Percentiles rank a stretch among this genome's conserved stretches.
These are phyloP conservation scores for Mythimna impura DNA, from an alignment of 2,888 invertebrate species.

Conservation along the genomic window DNA sequence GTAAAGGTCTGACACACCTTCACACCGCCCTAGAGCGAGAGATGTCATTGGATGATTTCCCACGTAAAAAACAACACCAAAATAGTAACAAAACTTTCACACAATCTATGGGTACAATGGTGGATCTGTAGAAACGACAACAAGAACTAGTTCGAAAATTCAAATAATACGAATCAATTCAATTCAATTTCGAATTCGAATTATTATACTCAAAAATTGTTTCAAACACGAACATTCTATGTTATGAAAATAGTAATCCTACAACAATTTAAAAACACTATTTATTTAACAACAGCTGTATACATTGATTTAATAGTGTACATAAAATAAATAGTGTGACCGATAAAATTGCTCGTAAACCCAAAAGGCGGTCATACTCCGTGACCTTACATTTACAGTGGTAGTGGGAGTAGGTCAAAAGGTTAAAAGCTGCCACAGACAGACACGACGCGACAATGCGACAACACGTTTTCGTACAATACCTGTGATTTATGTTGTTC, in stretches of 20 bases:
- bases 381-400: conserved; percentile 19
- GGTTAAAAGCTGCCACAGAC: background rate
- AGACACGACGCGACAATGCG: background rate
- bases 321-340: conserved; percentile 43
- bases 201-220: background rate
- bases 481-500: too few species aligned
- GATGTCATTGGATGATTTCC: too few species aligned
- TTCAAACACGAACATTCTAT: background rate
- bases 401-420: background rate
- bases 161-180: too few species aligned
- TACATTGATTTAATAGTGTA: conserved; percentile 8
- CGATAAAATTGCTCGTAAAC: conserved; percentile 30
- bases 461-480: background rate
- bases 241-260: background rate
- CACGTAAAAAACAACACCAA: too few species aligned
- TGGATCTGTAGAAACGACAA: too few species aligned
- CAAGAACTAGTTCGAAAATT: background rate
- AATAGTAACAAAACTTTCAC: too few species aligned
- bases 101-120: too few species aligned
- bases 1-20: too few species aligned
- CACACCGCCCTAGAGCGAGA: fast-evolving
- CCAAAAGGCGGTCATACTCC: conserved; percentile 5
- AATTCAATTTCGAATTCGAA: too few species aligned
- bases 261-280: conserved; percentile 3
- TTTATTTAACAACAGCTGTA: conserved; percentile 11